phyloP scores from a whole-genome alignment of 1,140 invertebrate genomes.

The Ooceraea biroi region DNA sequence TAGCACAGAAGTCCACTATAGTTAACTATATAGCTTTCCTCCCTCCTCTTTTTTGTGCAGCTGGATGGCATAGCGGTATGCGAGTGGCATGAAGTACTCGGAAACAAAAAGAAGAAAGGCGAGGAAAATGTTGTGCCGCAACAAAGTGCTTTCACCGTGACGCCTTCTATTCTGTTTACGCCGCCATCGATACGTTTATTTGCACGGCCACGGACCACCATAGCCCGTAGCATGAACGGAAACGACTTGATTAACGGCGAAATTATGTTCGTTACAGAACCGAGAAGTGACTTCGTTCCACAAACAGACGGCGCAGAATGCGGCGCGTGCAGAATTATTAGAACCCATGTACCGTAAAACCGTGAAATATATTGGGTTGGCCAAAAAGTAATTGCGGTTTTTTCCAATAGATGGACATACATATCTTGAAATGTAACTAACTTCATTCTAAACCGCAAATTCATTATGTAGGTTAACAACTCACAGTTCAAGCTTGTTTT shows the following conservation, averaged over 20 bases:
- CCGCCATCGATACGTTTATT: conserved; percentile 60
- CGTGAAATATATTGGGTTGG: conserved; percentile 54
- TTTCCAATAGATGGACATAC: no score
- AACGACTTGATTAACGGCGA: conserved; percentile 54
- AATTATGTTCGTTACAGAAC: conserved; percentile 56
- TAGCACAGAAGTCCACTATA: not conserved
- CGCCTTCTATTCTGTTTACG: conserved; percentile 49
- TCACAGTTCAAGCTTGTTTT: no score
- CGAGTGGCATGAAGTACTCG: not conserved
- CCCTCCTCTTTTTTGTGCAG: not conserved
- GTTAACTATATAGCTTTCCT: not conserved
- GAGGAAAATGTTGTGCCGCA: conserved; percentile 41
- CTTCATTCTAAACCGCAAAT: no score
- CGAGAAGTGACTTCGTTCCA: conserved; percentile 48
- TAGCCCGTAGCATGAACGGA: conserved; percentile 8
- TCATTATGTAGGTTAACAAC: no score
- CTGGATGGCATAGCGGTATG: not conserved
- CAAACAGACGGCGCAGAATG: conserved; percentile 45
- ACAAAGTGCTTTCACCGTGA: conserved; percentile 50
- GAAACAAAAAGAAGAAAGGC: conserved; percentile 47
- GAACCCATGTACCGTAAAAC: conserved; percentile 37
- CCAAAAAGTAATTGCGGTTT: no score
- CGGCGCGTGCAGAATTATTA: conserved; percentile 29
- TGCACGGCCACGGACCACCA: conserved; percentile 27
- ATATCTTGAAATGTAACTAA: no score